These are phyloP conservation scores for Melozone crissalis DNA, from an alignment of 2,113 vertebrate genomes.

Conservation along the genomic window DNA sequence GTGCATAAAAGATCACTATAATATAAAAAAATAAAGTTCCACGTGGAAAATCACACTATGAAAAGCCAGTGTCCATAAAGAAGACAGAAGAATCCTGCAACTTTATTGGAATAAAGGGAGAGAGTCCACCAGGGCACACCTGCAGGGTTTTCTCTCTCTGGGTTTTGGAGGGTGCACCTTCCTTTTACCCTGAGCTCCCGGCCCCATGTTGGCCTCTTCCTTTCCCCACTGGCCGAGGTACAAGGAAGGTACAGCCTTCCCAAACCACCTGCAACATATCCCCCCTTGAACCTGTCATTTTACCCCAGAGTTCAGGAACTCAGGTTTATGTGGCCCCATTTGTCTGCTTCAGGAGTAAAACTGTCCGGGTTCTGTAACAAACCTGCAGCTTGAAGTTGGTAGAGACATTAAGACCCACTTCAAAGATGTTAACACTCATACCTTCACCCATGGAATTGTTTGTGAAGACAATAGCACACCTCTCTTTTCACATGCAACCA, in stretches of 20 bases:
- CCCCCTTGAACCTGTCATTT: not conserved
- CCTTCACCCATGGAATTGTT: not conserved
- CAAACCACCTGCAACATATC: rapidly evolving
- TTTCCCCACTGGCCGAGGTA: not conserved
- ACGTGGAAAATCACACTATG: rapidly evolving
- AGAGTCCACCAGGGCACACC: not conserved
- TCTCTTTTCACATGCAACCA: not conserved
- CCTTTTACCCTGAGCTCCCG: not conserved
- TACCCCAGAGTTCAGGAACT: not conserved
- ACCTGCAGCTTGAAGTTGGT: not conserved
- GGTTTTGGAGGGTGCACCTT: rapidly evolving
- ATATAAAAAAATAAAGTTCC: not conserved
- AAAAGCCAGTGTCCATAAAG: not conserved
- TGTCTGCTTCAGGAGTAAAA: not conserved
- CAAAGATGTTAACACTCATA: not conserved
- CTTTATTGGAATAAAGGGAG: not conserved
- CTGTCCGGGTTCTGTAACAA: not conserved
- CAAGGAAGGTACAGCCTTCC: not conserved
- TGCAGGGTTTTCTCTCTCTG: rapidly evolving
- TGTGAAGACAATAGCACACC: not conserved
- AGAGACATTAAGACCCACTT: not conserved
- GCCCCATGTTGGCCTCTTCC: rapidly evolving
- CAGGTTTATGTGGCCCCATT: rapidly evolving
- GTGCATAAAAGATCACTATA: not conserved
- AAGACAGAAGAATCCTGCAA: not conserved